Evolutionary conservation across 2,888 invertebrate species (phyloP).

Genomic region (Leptopilina myrica): DNA sequence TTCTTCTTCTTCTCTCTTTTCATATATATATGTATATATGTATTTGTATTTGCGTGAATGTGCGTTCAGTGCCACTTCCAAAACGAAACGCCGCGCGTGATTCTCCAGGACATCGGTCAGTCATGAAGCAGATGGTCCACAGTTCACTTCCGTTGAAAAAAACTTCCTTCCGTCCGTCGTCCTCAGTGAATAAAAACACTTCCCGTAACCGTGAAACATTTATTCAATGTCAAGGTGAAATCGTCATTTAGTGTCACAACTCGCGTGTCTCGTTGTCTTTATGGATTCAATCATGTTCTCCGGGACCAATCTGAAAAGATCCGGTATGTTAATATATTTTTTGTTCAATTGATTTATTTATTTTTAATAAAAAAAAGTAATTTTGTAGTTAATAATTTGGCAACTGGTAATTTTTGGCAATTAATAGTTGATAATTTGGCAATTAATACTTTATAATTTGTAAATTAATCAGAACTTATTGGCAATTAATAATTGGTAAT

Average conservation of each 20-base stretch:
- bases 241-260: slow-evolving; percentile 4
- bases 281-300: not conserved
- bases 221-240: slow-evolving; percentile 33
- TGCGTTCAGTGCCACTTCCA: slow-evolving; percentile 19
- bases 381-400: too few species aligned
- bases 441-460: too few species aligned
- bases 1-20: not conserved
- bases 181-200: not conserved
- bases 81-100: not conserved
- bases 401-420: too few species aligned
- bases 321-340: slow-evolving; percentile 15
- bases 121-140: slow-evolving; percentile 31
- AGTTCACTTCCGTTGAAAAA: slow-evolving; percentile 31
- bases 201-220: not conserved
- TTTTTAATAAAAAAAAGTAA: too few species aligned
- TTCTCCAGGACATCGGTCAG: slow-evolving; percentile 9
- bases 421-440: too few species aligned
- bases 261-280: slow-evolving; percentile 1
- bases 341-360: not conserved
- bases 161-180: not conserved
- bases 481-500: too few species aligned
- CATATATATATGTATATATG: too few species aligned
- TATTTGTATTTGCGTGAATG: not conserved
- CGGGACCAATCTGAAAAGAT: not conserved
- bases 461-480: too few species aligned